A percentile compares a stretch with the other conserved stretches of the same genome.
Conservation (phyloP, 2,797 vertebrate species). For the Rhinophrynus dorsalis region DNA sequence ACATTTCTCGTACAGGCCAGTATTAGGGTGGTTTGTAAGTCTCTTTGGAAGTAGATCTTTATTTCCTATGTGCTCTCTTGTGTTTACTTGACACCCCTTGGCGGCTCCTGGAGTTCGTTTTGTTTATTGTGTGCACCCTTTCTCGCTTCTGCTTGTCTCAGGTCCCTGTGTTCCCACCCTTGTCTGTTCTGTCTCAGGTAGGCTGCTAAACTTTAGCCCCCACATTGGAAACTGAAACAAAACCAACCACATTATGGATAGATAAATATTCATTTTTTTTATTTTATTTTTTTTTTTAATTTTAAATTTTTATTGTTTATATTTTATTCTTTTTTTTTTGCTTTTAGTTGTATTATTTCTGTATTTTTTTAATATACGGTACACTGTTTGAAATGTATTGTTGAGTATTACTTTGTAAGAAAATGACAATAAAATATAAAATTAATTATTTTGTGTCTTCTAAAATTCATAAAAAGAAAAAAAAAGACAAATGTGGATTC, state of each 20-base stretch:
- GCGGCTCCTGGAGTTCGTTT: conserved; percentile 55
- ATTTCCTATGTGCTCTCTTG: conserved; percentile 42
- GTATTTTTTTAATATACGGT: conserved; percentile 90
- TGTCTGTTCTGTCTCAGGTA: conserved; percentile 98
- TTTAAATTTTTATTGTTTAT: conserved; percentile 61
- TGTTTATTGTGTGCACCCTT: conserved; percentile 52
- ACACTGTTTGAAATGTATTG: conserved; percentile 95
- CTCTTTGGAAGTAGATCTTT: conserved; percentile 40
- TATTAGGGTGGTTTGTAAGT: conserved; percentile 36
- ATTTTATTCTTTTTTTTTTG: conserved; percentile 43
- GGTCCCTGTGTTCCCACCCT: conserved; percentile 88
- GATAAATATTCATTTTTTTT: conserved; percentile 60
- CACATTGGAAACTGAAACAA: conserved; percentile 74
- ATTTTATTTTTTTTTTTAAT: conserved; percentile 71
- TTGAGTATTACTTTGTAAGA: conserved; percentile 97
- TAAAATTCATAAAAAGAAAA: too few species aligned
- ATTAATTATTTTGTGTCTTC: conserved; percentile 24
- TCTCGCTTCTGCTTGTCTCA: conserved; percentile 85
- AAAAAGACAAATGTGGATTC: too few species aligned
- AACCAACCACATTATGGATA: conserved; percentile 75
- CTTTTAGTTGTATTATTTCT: conserved; percentile 90
- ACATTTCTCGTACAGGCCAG: conserved; percentile 21
- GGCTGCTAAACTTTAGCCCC: conserved; percentile 89
- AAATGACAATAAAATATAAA: conserved; percentile 49
- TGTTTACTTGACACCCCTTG: conserved; percentile 59